Evolutionary conservation across 2,888 invertebrate genomes (phyloP).

Genomic region (Campoplex nolae): DNA sequence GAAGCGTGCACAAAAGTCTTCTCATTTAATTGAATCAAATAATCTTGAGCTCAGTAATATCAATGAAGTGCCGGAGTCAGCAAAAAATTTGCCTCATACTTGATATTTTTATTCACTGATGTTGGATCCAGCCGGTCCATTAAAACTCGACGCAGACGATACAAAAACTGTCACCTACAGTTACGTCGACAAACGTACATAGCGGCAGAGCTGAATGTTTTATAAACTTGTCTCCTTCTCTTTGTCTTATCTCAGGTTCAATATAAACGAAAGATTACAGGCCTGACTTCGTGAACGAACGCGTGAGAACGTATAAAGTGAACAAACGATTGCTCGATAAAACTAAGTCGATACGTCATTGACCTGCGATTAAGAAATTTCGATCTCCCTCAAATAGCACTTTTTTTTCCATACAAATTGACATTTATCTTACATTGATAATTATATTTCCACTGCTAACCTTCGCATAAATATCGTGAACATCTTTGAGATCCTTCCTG

Average conservation of each 20-base stretch:
- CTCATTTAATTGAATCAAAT: background rate
- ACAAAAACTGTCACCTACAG: conserved; percentile 74
- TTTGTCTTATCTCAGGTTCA: conserved; percentile 71
- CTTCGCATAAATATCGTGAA: conserved; percentile 82
- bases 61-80: background rate
- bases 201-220: conserved; percentile 68
- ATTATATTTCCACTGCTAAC: conserved; percentile 71
- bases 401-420: background rate
- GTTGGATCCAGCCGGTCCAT: conserved; percentile 37
- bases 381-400: background rate
- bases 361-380: conserved; percentile 39
- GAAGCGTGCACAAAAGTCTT: background rate
- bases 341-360: conserved; percentile 69
- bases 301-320: conserved; percentile 64
- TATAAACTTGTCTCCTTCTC: conserved; percentile 69
- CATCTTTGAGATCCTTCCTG: conserved; percentile 79
- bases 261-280: conserved; percentile 64
- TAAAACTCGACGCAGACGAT: conserved; percentile 71
- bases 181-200: conserved; percentile 67
- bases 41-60: background rate
- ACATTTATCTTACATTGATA: background rate
- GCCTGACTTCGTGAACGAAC: conserved; percentile 52
- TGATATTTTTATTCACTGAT: conserved; percentile 24
- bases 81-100: conserved; percentile 15
- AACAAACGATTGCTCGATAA: conserved; percentile 67